Percentiles rank a stretch among this genome's conserved stretches.
Conservation (phyloP, 2,113 vertebrate species). For the Pontoporia blainvillei region DNA sequence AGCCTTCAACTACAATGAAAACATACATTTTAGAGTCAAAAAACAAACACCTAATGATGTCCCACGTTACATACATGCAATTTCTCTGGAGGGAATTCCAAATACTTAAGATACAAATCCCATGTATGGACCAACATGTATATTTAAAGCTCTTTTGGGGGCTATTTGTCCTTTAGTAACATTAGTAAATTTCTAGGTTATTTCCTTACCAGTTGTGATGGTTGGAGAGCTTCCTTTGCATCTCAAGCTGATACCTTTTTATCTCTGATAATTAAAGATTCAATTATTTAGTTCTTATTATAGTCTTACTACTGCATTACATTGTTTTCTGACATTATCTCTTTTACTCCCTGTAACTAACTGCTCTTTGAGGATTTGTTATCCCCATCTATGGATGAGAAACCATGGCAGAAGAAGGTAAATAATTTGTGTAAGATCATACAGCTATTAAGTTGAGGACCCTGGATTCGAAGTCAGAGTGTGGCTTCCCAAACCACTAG, state of each 20-base stretch:
- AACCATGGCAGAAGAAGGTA: neutral
- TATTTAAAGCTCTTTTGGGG: neutral
- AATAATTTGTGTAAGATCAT: neutral
- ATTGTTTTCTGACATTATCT: neutral
- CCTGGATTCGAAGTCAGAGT: neutral
- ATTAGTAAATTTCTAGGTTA: neutral
- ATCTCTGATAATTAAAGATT: neutral
- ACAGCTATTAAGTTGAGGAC: neutral
- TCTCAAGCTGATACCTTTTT: neutral
- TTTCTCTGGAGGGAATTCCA: neutral
- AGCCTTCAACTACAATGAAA: neutral
- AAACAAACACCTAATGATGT: neutral
- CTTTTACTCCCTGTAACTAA: neutral
- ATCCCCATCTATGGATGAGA: neutral
- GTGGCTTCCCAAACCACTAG: neutral
- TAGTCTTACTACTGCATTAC: neutral
- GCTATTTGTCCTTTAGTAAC: neutral
- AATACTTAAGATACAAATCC: slow-evolving; percentile 11
- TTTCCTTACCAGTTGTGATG: neutral
- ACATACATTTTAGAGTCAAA: neutral
- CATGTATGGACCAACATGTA: neutral
- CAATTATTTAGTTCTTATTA: neutral
- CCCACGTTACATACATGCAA: neutral
- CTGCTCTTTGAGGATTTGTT: neutral
- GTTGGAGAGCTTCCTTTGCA: neutral